phyloP scores from a whole-genome alignment of 2,888 invertebrate genomes.

The Amaurobius ferox region DNA sequence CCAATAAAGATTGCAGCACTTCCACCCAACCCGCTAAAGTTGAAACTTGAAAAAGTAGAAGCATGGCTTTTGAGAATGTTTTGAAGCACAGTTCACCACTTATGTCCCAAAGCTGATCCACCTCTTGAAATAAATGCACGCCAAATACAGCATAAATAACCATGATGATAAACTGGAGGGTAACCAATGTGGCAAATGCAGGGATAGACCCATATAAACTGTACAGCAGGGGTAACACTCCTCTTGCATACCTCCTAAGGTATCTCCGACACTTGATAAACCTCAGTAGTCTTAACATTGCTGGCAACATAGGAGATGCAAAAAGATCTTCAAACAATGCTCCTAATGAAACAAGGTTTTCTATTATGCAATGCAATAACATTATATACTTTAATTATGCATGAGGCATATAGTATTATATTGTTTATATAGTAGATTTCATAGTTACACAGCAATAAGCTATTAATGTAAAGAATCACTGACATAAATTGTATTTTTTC shows the following conservation, averaged over 20 bases:
- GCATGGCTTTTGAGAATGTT: conserved; percentile 62
- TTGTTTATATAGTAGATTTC: too few species aligned
- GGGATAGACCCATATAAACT: conserved; percentile 54
- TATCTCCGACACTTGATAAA: conserved; percentile 61
- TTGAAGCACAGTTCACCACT: conserved; percentile 61
- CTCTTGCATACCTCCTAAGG: conserved; percentile 50
- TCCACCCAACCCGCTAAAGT: conserved; percentile 67
- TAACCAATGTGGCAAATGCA: conserved; percentile 41
- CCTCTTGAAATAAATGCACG: conserved; percentile 45
- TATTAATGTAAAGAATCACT: too few species aligned
- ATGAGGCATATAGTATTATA: too few species aligned
- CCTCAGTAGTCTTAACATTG: conserved; percentile 58
- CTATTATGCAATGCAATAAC: too few species aligned
- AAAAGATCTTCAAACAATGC: conserved; percentile 56
- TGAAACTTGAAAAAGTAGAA: conserved; percentile 59
- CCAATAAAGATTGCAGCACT: conserved; percentile 47
- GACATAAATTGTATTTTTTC: too few species aligned
- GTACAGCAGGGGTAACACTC: conserved; percentile 47
- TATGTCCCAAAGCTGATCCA: conserved; percentile 61
- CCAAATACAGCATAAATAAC: conserved; percentile 66
- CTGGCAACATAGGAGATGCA: conserved; percentile 64
- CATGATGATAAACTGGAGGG: conserved; percentile 60
- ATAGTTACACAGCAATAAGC: too few species aligned
- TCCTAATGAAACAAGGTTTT: conserved; percentile 35
- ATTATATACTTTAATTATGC: too few species aligned